phyloP scores from a whole-genome alignment of 2,888 invertebrate genomes.

The Unio pictorum region DNA sequence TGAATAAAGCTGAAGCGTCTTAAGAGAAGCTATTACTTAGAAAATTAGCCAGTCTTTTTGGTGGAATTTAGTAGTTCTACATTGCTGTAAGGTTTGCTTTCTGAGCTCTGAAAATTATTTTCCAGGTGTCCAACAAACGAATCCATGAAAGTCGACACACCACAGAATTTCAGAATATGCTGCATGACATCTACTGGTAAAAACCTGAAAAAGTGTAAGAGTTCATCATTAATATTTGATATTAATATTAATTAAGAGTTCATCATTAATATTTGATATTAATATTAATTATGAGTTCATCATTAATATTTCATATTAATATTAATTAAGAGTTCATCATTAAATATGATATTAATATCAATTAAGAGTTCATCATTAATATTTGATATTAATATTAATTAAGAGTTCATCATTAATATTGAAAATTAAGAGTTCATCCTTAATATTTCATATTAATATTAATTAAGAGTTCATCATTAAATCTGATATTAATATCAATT shows the following conservation, averaged over 20 bases:
- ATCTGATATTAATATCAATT: too few species aligned
- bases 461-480: too few species aligned
- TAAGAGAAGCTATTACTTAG: too few species aligned
- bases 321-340: not conserved
- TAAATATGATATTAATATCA: not conserved
- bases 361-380: not conserved
- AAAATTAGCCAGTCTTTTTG: too few species aligned
- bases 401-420: too few species aligned
- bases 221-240: not conserved
- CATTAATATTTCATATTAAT: not conserved
- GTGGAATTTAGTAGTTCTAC: too few species aligned
- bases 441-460: too few species aligned
- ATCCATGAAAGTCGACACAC: conserved; percentile 57
- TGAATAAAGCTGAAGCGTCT: too few species aligned
- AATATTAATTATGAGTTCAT: not conserved
- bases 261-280: not conserved
- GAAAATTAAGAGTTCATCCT: too few species aligned
- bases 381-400: not conserved
- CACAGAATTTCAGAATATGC: conserved; percentile 51
- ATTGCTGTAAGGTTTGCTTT: too few species aligned
- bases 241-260: too few species aligned
- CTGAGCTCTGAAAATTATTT: too few species aligned
- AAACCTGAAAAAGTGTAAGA: conserved; percentile 38
- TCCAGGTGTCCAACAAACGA: conserved; percentile 15
- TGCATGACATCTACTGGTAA: conserved; percentile 56